Base-by-base conservation (phyloP, 2,113 vertebrate species). In the Macaca mulatta region DNA sequence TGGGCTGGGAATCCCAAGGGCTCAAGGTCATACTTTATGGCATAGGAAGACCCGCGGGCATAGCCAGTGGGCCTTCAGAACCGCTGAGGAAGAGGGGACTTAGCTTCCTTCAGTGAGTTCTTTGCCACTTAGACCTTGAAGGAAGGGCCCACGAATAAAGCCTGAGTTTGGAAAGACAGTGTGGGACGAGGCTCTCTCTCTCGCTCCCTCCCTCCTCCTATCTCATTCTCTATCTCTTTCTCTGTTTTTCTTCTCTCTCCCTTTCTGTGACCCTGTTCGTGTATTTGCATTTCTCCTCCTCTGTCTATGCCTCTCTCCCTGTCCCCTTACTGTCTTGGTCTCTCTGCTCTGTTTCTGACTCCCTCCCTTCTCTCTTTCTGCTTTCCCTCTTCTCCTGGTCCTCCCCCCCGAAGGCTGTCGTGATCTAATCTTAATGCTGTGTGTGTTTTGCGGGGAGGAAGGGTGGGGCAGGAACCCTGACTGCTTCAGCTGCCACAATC, bases 401-500 rank as follows among this genome's bases (percentile, higher is more conserved):
- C 22, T 9, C 7, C 70, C 1, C 9, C 27, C 9, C 27, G 14
- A 40, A 48, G 43, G 17, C 55, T 5, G 3, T 8, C 0, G 14
- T 17, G 72, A 12, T 25, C 30, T 11, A 5, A 20, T 3, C 1
- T 23, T 5, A 14, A 40, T 16, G 16, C 45, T 1, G 16, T 23
- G 64, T 0, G 1, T 27, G 32, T 12, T 50, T 23, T 1, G 27
- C 45, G 2, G 11, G 55, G 23, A 1, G 2, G 12, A 48, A 30
- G 8, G 8, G 22, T 0, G 30, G 35, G 79, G 17, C 43, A 20
- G 43, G 40, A 45, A 64, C 30, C 8, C 59, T 2, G 48, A 3
- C 25, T 1, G 0, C 3, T 0, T 59, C 12, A 10, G 30, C 17
- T 48, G 5, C 11, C 1, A 14, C 22, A 1, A 32, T 5, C 2